Conservation (phyloP, 2,113 vertebrate species). For the Cichladusa arquata region DNA sequence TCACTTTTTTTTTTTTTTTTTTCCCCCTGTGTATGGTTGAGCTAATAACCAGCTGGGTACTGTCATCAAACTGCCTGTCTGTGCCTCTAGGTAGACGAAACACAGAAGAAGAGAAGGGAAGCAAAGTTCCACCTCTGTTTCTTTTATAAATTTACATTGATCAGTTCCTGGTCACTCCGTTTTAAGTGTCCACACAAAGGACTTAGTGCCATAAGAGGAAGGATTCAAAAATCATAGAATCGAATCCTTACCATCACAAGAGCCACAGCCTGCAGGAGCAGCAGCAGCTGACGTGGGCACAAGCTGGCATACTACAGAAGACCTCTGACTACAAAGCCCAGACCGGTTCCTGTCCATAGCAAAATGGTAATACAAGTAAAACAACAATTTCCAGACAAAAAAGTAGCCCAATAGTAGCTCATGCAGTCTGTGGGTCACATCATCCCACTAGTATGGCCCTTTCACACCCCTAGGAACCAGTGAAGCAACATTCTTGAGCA, state of each 20-base stretch:
- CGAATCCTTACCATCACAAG: not conserved
- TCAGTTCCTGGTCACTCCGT: not conserved
- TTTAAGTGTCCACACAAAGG: not conserved
- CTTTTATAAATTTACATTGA: not conserved
- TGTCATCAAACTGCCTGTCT: not conserved
- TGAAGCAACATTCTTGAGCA: conserved; percentile 55
- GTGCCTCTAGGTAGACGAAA: not conserved
- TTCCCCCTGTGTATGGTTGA: not conserved
- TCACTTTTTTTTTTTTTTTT: not conserved
- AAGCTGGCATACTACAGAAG: not conserved
- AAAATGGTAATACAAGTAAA: conserved; percentile 17
- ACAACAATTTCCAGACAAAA: not conserved
- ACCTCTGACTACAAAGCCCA: not conserved
- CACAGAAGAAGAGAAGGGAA: not conserved
- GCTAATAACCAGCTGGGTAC: not conserved
- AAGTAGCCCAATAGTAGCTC: not conserved
- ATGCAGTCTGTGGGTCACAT: conserved; percentile 14
- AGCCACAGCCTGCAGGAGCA: not conserved
- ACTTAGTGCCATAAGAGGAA: not conserved
- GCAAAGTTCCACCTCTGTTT: not conserved
- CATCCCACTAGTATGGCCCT: not conserved
- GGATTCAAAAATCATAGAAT: not conserved
- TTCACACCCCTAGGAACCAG: conserved; percentile 61
- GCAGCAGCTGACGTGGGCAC: not conserved
- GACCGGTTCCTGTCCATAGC: not conserved